Evolutionary conservation across 2,888 invertebrate species (phyloP), one percentile per base, ranked within the genome.

Genomic region (Eupithecia dodoneata): DNA sequence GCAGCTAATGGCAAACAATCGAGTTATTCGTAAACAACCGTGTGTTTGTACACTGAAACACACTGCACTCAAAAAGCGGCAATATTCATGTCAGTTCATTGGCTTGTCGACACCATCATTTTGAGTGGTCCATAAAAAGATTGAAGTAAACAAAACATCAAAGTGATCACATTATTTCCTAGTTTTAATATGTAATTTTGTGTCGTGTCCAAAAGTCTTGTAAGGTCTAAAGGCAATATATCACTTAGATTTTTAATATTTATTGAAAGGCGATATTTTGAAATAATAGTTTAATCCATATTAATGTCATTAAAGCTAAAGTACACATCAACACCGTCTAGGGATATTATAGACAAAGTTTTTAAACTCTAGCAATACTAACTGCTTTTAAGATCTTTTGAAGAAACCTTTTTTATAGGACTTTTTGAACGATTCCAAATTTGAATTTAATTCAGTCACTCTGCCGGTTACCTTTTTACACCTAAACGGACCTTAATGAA

Each of bases 1-100:
- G 18, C 59, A 59, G 59, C 18, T 18, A 18, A 59, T 18, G 10
- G 18, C 9, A 59, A 63, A 63, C 63, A 63, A 63, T 63, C 30
- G 63, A 63, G 63, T 63, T 63, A 63, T 63, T 63, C 30, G 63
- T 30, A 63, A 63, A 63, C 63, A 63, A 30, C 30, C 63, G 12
- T 7, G 63, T 30, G 63, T 30, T 30, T 30, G 30, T 30, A 63
- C 63, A 63, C 63, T 59, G 59, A 18, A 30, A 63, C 63, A 30
- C 30, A 10, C 63, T 12, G 63, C 63, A 63, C 63, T 63, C 30
- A 30, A 63, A 63, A 63, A 10, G 63, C 63, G 63, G 10, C 30
- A 63, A 18, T 30, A 10, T 63, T 59, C 18, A 18, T 59, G 59
- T 59, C 59, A 18, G 59, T 59, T 59, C 59, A 59, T 59, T 59